Percentiles rank a stretch among this genome's conserved stretches.
These are phyloP conservation scores for Zaprionus taronus DNA, from an alignment of 1,140 invertebrate genomes.

Conservation along the genomic window DNA sequence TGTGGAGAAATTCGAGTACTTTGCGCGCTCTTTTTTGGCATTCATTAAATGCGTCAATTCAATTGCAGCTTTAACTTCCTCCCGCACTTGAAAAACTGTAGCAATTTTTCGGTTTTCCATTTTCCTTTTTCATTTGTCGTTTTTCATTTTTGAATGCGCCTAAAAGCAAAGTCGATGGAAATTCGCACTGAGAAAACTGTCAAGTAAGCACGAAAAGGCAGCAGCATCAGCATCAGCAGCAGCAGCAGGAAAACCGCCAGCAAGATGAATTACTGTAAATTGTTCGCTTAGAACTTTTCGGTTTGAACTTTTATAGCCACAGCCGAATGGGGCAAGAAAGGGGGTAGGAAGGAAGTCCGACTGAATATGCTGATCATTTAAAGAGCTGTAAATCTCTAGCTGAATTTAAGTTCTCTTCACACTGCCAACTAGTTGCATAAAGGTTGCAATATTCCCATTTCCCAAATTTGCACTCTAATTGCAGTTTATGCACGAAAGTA, in stretches of 20 bases:
- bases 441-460: background rate
- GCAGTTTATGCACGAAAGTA: background rate
- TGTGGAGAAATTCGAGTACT: slow-evolving; percentile 17
- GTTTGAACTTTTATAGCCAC: slow-evolving; percentile 3
- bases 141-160: slow-evolving; percentile 1
- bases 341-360: background rate
- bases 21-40: slow-evolving; percentile 1
- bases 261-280: slow-evolving; percentile 81
- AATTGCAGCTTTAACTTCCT: slow-evolving; percentile 20
- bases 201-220: slow-evolving; percentile 28
- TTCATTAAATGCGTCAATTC: slow-evolving; percentile 41
- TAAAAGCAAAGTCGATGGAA: slow-evolving; percentile 1
- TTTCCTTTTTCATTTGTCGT: background rate
- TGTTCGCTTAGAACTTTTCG: slow-evolving; percentile 71
- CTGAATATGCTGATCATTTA: slow-evolving; percentile 26
- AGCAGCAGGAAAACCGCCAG: slow-evolving; percentile 53
- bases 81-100: slow-evolving; percentile 9
- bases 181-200: slow-evolving; percentile 2
- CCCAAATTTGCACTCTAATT: background rate
- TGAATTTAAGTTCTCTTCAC: background rate
- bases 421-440: background rate
- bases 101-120: background rate
- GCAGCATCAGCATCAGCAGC: slow-evolving; percentile 16
- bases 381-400: slow-evolving; percentile 3
- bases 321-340: background rate